These are phyloP conservation scores for Lepidocolaptes lacrymiger DNA, from an alignment of 2,797 vertebrate species.

Conservation along the genomic window DNA sequence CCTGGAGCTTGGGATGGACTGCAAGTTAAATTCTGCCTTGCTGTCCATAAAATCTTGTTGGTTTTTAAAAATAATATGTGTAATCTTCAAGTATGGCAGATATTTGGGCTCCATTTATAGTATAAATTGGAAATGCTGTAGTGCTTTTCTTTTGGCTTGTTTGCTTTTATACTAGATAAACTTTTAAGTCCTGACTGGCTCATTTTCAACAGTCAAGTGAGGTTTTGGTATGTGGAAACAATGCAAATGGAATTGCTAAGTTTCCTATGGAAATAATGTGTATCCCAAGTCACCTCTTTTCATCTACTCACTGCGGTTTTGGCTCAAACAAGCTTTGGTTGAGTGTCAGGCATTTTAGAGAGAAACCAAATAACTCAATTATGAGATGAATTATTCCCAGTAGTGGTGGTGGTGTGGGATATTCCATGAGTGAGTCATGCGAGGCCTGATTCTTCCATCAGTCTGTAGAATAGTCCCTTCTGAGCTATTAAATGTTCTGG, in stretches of 20 bases:
- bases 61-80: neutral
- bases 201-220: neutral
- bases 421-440: neutral
- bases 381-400: neutral
- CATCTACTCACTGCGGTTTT: neutral
- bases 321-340: neutral
- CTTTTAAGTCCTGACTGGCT: neutral
- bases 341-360: neutral
- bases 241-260: neutral
- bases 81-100: neutral
- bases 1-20: neutral
- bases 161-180: neutral
- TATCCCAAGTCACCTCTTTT: neutral
- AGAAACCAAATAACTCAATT: conserved; percentile 22
- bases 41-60: neutral
- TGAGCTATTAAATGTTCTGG: conserved; percentile 85
- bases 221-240: neutral
- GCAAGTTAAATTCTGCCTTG: neutral
- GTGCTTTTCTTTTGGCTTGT: neutral
- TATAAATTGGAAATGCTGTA: neutral
- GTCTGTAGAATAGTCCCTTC: conserved; percentile 89
- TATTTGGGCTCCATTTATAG: neutral
- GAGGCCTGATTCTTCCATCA: conserved; percentile 90
- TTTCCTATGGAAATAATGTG: neutral
- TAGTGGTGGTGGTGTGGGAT: neutral